A percentile compares a stretch with the other conserved stretches of the same genome.
These are phyloP conservation scores for Mechanitis mazaeus DNA, from an alignment of 2,888 invertebrate genomes.

Conservation along the genomic window DNA sequence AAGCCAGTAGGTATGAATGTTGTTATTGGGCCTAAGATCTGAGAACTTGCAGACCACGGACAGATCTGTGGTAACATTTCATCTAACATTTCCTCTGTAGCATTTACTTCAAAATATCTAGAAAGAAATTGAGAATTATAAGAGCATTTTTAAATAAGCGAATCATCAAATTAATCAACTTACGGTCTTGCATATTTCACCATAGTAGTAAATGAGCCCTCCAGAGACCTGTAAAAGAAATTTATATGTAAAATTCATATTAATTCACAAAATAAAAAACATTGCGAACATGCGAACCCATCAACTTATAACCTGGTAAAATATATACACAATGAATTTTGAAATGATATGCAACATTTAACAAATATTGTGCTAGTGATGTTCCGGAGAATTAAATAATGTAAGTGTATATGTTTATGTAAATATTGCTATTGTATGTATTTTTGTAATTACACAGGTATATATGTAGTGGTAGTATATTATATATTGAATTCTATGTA, in stretches of 20 bases:
- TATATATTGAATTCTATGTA: too few species aligned
- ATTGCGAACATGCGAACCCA: slow-evolving; percentile 21
- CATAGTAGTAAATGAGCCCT: slow-evolving; percentile 58
- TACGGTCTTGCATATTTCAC: slow-evolving; percentile 70
- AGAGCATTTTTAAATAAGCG: too few species aligned
- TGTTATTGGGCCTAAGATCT: slow-evolving; percentile 79
- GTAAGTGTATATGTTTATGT: too few species aligned
- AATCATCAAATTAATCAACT: slow-evolving; percentile 39
- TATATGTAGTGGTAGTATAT: too few species aligned
- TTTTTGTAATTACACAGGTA: too few species aligned
- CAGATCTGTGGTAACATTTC: slow-evolving; percentile 88
- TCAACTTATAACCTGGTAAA: slow-evolving; percentile 9
- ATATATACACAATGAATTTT: background rate
- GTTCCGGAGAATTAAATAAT: slow-evolving; percentile 12
- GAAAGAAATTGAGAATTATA: slow-evolving; percentile 17
- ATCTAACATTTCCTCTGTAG: slow-evolving; percentile 91
- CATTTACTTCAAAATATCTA: slow-evolving; percentile 83
- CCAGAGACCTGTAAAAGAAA: slow-evolving; percentile 50
- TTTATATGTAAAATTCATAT: slow-evolving; percentile 7
- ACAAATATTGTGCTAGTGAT: slow-evolving; percentile 9
- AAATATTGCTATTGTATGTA: too few species aligned
- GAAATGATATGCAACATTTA: background rate
- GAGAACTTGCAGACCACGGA: slow-evolving; percentile 79
- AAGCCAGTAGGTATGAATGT: slow-evolving; percentile 87
- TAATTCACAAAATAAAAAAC: background rate